A percentile compares a stretch with the other conserved stretches of the same genome.
These are phyloP conservation scores for Hyposmocoma kahamanoa DNA, from an alignment of 1,140 invertebrate species.

Conservation along the genomic window DNA sequence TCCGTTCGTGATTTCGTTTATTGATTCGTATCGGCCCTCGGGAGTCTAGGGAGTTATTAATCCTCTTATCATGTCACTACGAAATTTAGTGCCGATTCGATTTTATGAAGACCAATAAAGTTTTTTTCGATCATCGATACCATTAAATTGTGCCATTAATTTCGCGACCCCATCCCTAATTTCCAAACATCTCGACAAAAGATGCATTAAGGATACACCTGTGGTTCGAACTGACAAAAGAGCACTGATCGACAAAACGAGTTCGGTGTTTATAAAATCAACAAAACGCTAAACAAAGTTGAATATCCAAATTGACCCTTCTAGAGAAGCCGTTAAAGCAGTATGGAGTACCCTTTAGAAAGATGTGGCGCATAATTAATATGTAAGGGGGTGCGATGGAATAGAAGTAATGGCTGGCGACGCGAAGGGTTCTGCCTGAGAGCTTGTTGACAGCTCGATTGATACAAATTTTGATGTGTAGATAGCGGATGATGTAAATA, in stretches of 20 bases:
- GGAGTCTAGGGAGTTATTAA: constrained; percentile 49
- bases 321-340: too few relatives aligned
- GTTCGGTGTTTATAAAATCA: background rate
- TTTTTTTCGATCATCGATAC: background rate
- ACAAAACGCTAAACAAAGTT: too few relatives aligned
- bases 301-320: too few relatives aligned
- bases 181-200: background rate
- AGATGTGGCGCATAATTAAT: too few relatives aligned
- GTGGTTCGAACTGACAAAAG: constrained; percentile 28
- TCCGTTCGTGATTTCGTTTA: constrained; percentile 70
- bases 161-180: constrained; percentile 4
- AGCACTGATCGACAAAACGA: constrained; percentile 17
- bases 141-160: background rate
- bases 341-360: too few relatives aligned
- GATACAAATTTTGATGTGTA: too few relatives aligned
- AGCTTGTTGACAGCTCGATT: too few relatives aligned
- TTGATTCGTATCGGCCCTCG: constrained; percentile 56
- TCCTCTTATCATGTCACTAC: constrained; percentile 44
- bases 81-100: constrained; percentile 39
- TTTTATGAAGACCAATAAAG: constrained; percentile 20
- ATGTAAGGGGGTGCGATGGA: background rate
- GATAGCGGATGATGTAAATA: too few relatives aligned
- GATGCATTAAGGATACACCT: constrained; percentile 25
- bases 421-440: background rate
- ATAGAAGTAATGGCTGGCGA: background rate